These are phyloP conservation scores for Ceyx cyanopectus DNA, from an alignment of 2,113 vertebrate genomes.

Conservation along the genomic window DNA sequence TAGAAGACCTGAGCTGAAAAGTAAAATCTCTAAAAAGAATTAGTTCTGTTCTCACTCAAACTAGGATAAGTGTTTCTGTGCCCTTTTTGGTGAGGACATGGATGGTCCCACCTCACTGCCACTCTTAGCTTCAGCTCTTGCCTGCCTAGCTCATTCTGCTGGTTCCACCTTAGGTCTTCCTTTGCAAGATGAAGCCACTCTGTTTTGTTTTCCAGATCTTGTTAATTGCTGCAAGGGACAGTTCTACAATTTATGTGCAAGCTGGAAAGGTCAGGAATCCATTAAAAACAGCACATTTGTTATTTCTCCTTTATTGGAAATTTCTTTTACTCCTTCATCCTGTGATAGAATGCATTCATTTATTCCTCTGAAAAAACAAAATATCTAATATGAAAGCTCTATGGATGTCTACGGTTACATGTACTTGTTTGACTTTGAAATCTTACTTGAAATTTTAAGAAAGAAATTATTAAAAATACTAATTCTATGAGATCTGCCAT, in stretches of 20 bases:
- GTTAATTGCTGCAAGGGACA: background rate
- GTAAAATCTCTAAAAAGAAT: no score
- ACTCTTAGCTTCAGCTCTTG: rapidly evolving
- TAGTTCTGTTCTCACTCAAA: no score
- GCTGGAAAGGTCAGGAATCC: background rate
- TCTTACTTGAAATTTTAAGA: background rate
- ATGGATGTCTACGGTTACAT: background rate
- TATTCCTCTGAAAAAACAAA: background rate
- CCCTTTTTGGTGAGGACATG: background rate
- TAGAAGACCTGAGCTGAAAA: no score
- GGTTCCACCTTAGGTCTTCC: background rate
- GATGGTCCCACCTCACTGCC: rapidly evolving
- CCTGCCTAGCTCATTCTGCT: background rate
- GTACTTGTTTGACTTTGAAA: slow-evolving; percentile 5
- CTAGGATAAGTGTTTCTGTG: no score
- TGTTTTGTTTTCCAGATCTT: background rate
- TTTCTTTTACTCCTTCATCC: background rate
- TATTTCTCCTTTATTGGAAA: background rate
- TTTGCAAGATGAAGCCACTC: rapidly evolving
- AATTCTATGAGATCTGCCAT: background rate
- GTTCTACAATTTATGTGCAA: background rate
- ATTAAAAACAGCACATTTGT: background rate
- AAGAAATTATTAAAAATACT: background rate
- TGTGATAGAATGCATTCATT: background rate
- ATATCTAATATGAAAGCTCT: background rate